Evolutionary conservation across 2,888 invertebrate genomes (phyloP), one percentile per base, ranked within the genome.

Genomic region (Spodoptera exigua): DNA sequence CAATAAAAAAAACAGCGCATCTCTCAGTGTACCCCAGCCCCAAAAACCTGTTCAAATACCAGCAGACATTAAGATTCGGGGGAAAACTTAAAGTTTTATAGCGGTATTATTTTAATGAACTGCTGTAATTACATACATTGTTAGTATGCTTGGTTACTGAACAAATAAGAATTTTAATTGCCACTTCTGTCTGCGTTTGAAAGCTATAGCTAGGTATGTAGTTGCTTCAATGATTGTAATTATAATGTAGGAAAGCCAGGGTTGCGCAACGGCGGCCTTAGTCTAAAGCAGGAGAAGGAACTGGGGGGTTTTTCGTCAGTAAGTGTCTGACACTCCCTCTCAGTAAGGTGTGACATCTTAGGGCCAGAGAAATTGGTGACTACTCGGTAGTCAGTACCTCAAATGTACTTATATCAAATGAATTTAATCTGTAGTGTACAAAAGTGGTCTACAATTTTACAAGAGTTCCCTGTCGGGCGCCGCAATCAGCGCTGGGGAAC

Each of bases 21-120:
- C 68, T 35, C 74, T 2, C 57, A 36, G 47, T 61, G 43, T 60
- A 46, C 40, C 37, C 4, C 2, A n/a, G 18, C 12, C 54, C 44
- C 27, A 52, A 51, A 65, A 35, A 61, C 43, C 59, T 61, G 69
- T 62, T 74, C 67, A 67, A 76, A 70, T 72, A 74, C 68, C 62
- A 68, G 65, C 71, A 74, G 67, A 72, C 78, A 79, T 85, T 80
- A 77, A 81, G 79, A 75, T 54, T 70, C 70, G 64, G 61, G 64
- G 59, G 77, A 75, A 82, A 85, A 84, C 79, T 84, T 81, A 46
- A 58, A 75, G 78, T 80, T 85, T 85, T 84, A 85, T 79, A 57
- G 68, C 69, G 43, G 59, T 75, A 84, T 83, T 85, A 84, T 85
- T 85, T 80, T 84, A 84, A 86, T 86, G 82, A 79, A 81, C 71